These are phyloP conservation scores for Margaritifera margaritifera DNA, from an alignment of 2,888 invertebrate genomes.

Conservation along the genomic window DNA sequence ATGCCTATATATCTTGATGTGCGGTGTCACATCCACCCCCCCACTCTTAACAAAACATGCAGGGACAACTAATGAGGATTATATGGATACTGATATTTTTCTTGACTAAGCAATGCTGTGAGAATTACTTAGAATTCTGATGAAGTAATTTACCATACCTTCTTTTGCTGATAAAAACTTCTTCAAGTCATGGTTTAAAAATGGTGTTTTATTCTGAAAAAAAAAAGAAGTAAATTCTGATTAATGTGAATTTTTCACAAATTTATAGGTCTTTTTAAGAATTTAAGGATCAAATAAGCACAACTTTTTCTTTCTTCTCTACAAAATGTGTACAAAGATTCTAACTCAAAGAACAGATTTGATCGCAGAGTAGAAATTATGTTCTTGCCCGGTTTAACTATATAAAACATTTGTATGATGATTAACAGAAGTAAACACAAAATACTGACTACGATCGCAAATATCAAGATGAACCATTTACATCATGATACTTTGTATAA, in stretches of 20 bases:
- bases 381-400: neutral
- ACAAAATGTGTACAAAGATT: too few relatives aligned
- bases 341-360: too few relatives aligned
- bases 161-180: slow-evolving; percentile 78
- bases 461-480: neutral
- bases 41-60: too few relatives aligned
- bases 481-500: neutral
- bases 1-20: too few relatives aligned
- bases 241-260: too few relatives aligned
- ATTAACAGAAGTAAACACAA: neutral
- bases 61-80: too few relatives aligned
- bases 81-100: too few relatives aligned
- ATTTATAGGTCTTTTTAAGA: too few relatives aligned
- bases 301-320: too few relatives aligned
- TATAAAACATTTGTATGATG: neutral
- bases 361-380: neutral
- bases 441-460: neutral
- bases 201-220: slow-evolving; percentile 66
- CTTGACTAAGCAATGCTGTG: too few relatives aligned
- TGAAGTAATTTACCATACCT: slow-evolving; percentile 72
- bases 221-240: slow-evolving; percentile 6
- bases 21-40: too few relatives aligned
- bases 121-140: neutral
- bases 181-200: slow-evolving; percentile 77
- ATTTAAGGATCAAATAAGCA: too few relatives aligned